phyloP scores from a whole-genome alignment of 2,797 vertebrate species.

The Synaphobranchus kaupii region DNA sequence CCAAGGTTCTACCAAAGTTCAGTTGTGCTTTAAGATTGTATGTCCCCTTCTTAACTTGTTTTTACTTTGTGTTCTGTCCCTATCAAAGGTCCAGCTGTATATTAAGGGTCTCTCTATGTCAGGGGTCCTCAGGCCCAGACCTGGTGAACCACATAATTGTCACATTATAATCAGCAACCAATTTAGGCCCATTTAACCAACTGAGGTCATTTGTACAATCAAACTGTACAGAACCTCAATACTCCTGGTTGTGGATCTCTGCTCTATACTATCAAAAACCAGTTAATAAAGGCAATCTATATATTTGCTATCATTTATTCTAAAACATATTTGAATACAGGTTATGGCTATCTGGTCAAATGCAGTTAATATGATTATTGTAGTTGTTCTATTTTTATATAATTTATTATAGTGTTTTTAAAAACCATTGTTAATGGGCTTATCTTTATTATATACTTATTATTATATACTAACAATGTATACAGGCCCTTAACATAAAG shows the following conservation, averaged over 20 bases:
- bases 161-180: background rate
- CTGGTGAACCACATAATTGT: background rate
- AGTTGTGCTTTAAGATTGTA: conserved; percentile 34
- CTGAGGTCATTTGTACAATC: background rate
- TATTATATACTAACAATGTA: background rate
- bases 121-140: background rate
- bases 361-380: no score
- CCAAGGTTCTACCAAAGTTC: no score
- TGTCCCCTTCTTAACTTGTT: conserved; percentile 33
- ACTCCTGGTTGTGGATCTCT: background rate
- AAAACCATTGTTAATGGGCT: no score
- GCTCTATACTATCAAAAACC: background rate
- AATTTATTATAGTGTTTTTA: background rate
- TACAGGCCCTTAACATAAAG: background rate
- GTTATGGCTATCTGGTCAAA: no score
- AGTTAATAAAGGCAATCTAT: no score
- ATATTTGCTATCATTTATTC: no score
- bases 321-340: no score
- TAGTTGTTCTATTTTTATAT: background rate
- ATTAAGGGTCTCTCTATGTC: background rate
- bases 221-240: background rate
- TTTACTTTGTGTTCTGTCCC: conserved; percentile 1
- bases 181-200: background rate
- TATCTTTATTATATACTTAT: no score
- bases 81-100: background rate